These are phyloP conservation scores for Pangasius mekongensis DNA, from an alignment of 2,797 vertebrate genomes.

Conservation along the genomic window DNA sequence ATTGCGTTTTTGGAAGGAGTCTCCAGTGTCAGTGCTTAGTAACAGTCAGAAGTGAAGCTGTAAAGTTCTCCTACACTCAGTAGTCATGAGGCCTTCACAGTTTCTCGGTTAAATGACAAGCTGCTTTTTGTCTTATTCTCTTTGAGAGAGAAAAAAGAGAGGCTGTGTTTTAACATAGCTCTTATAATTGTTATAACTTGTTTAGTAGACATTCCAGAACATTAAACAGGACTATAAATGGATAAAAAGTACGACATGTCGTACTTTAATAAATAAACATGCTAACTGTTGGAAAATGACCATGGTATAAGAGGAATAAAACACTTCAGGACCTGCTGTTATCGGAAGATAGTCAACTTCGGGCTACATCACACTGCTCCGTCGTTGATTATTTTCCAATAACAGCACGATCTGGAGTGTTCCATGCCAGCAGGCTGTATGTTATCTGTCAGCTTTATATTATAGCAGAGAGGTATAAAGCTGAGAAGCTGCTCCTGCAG, in stretches of 20 bases:
- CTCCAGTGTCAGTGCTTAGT: background rate
- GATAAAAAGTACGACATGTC: background rate
- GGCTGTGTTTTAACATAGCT: background rate
- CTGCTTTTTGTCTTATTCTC: background rate
- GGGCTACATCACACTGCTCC: background rate
- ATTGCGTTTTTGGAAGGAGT: background rate
- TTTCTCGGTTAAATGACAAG: background rate
- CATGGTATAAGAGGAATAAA: background rate
- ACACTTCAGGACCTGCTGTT: background rate
- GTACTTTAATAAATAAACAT: background rate
- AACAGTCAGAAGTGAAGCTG: background rate
- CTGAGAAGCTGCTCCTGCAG: conserved; percentile 49
- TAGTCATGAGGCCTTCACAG: background rate
- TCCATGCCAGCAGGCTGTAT: background rate
- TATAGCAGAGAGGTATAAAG: conserved; percentile 44
- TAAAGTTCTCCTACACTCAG: background rate
- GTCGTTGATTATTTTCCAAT: background rate
- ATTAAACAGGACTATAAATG: background rate
- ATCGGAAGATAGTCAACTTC: background rate
- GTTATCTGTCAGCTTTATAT: conserved; percentile 3
- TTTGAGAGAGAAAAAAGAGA: background rate
- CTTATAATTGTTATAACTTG: background rate
- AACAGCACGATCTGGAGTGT: background rate
- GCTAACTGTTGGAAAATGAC: background rate
- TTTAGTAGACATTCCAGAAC: background rate